Evolutionary conservation across 2,113 vertebrate species (phyloP).

Genomic region (Amphiprion ocellaris): DNA sequence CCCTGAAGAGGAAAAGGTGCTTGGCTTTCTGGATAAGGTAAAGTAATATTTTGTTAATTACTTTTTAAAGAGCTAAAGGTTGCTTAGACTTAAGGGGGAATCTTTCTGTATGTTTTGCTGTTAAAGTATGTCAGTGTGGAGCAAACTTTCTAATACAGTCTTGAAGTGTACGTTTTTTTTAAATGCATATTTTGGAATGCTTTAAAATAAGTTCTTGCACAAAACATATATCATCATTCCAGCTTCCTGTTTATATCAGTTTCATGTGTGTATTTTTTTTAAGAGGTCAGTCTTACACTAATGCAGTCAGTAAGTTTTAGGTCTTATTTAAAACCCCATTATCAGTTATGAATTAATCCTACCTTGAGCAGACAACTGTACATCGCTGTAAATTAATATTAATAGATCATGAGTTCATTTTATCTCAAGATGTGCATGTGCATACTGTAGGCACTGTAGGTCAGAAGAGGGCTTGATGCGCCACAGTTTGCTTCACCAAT

Average conservation of each 20-base stretch:
- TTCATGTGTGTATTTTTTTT: background rate
- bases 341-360: background rate
- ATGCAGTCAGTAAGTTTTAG: background rate
- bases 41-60: conserved; percentile 12
- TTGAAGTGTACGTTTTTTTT: background rate
- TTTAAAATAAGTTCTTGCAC: background rate
- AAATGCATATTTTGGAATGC: too few relatives aligned
- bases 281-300: background rate
- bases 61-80: background rate
- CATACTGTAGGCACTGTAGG: background rate
- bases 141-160: background rate
- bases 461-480: background rate
- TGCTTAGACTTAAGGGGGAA: background rate
- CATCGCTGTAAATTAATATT: background rate
- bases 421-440: background rate
- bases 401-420: background rate
- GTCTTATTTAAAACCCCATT: background rate
- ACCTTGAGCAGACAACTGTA: background rate
- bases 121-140: background rate
- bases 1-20: conserved; percentile 29
- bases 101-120: background rate
- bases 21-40: conserved; percentile 58
- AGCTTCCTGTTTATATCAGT: background rate
- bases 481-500: background rate
- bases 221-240: background rate